phyloP scores from a whole-genome alignment of 2,797 vertebrate species.

The Sebastes iracundus region DNA sequence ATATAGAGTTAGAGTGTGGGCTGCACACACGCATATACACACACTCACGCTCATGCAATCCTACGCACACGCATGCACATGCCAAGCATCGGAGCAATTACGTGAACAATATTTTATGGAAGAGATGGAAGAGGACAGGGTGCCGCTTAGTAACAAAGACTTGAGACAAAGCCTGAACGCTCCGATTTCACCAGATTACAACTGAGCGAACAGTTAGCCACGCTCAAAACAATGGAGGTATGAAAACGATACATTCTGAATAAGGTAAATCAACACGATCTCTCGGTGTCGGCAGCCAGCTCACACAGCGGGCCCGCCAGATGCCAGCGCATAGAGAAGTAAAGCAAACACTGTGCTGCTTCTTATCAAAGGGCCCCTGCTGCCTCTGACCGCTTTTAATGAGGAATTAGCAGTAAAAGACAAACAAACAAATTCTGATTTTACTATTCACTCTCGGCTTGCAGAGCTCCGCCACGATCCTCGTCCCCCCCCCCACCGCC shows the following conservation, averaged over 20 bases:
- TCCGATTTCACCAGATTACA: constrained; percentile 41
- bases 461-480: background rate
- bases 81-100: constrained; percentile 50
- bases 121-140: constrained; percentile 34
- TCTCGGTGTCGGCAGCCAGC: constrained; percentile 45
- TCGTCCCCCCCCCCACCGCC: background rate
- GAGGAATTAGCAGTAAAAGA: constrained; percentile 76
- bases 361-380: constrained; percentile 77
- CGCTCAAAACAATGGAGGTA: constrained; percentile 11
- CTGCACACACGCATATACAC: constrained; percentile 9
- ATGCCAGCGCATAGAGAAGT: constrained; percentile 57
- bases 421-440: constrained; percentile 69
- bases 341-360: constrained; percentile 70
- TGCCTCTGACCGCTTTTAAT: constrained; percentile 73
- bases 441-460: constrained; percentile 34
- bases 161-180: constrained; percentile 20
- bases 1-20: constrained; percentile 28
- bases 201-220: constrained; percentile 20
- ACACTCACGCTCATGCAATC: constrained; percentile 3
- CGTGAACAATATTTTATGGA: constrained; percentile 40
- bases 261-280: constrained; percentile 52
- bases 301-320: constrained; percentile 59
- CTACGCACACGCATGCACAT: constrained; percentile 28
- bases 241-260: constrained; percentile 49
- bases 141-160: constrained; percentile 30